Evolutionary conservation across 2,113 vertebrate genomes (phyloP).

Genomic region (Caranx ignobilis): DNA sequence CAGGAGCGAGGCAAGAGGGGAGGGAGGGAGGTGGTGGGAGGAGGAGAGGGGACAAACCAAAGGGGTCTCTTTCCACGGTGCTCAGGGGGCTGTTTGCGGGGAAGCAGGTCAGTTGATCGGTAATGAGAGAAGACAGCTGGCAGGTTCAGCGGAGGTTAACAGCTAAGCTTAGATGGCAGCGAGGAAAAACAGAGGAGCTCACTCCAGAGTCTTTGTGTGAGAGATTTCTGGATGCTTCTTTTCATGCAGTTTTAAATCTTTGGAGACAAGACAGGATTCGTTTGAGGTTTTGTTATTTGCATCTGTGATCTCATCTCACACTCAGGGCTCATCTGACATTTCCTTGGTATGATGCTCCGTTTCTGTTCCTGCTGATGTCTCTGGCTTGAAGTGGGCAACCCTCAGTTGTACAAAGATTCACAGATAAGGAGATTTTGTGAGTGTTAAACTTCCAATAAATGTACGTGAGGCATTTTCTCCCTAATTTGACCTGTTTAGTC

Average conservation of each 20-base stretch:
- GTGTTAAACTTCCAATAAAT: conserved; percentile 22
- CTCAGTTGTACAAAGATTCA: background rate
- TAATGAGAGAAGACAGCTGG: conserved; percentile 80
- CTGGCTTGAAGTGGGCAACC: background rate
- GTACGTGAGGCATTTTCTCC: background rate
- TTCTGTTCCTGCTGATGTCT: background rate
- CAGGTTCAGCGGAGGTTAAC: conserved; percentile 79
- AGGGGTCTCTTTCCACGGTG: conserved; percentile 56
- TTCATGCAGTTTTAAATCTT: background rate
- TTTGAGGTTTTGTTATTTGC: background rate
- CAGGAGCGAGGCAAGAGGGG: conserved; percentile 41
- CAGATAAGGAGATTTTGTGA: conserved; percentile 6
- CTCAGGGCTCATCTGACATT: background rate
- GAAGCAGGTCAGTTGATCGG: conserved; percentile 56
- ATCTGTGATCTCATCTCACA: background rate
- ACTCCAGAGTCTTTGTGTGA: conserved; percentile 34
- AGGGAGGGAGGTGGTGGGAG: background rate
- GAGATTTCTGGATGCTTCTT: conserved; percentile 16
- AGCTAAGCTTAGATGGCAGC: conserved; percentile 69
- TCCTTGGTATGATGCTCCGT: background rate
- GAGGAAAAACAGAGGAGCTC: conserved; percentile 51
- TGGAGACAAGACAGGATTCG: background rate
- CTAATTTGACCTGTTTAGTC: background rate
- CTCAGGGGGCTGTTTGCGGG: conserved; percentile 57
- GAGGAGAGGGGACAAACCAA: conserved; percentile 12